Conservation (phyloP, 1,140 invertebrate genomes). For the Bombus polaris region DNA sequence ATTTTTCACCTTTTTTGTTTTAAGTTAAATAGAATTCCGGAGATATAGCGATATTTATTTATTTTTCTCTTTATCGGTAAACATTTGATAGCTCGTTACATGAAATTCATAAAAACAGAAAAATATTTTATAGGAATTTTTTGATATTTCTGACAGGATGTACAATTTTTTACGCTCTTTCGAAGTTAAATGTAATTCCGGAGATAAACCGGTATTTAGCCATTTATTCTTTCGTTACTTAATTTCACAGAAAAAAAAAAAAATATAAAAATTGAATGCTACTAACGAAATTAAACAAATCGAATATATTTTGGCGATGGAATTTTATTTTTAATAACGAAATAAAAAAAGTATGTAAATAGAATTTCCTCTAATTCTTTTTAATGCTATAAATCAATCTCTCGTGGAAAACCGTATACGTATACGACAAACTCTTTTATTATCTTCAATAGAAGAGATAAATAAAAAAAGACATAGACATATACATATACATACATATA, state of each 20-base stretch:
- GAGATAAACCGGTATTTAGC: not conserved
- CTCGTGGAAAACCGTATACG: not conserved
- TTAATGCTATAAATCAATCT: not conserved
- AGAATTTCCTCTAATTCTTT: not conserved
- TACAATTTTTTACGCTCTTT: not conserved
- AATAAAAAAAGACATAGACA: not conserved
- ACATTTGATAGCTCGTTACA: too few species aligned
- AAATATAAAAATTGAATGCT: not conserved
- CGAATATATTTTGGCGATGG: not conserved
- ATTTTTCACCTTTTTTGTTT: too few species aligned
- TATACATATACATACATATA: too few species aligned
- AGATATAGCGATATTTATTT: too few species aligned
- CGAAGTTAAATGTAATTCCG: not conserved
- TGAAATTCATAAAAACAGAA: too few species aligned
- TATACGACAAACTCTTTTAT: not conserved
- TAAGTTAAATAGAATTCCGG: too few species aligned
- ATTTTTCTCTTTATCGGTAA: too few species aligned
- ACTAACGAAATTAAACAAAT: not conserved
- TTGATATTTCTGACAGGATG: too few species aligned
- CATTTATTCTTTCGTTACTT: not conserved
- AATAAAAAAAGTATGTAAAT: too few species aligned
- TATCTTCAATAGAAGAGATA: not conserved
- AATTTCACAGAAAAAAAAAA: not conserved
- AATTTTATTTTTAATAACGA: not conserved
- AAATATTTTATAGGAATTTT: too few species aligned